A percentile compares a stretch with the other conserved stretches of the same genome.
Conservation (phyloP, 1,140 invertebrate genomes). For the Musca vetustissima region DNA sequence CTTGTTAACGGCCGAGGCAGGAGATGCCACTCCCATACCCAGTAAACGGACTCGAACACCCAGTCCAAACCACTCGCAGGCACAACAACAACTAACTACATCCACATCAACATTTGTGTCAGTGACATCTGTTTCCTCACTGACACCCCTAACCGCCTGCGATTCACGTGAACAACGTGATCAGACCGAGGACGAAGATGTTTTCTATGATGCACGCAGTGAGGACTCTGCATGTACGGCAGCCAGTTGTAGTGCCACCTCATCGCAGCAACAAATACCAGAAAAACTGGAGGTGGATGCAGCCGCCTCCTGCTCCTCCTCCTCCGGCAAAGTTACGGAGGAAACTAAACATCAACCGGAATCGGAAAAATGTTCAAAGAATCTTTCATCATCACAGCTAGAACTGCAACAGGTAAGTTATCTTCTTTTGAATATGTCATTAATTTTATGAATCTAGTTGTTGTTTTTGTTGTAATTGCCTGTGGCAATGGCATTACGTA, state of each 20-base stretch:
- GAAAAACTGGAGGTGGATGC: background rate
- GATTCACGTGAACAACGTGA: constrained; percentile 13
- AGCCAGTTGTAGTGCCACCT: constrained; percentile 9
- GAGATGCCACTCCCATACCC: no score
- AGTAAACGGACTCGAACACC: no score
- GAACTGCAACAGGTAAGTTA: background rate
- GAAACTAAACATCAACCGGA: background rate
- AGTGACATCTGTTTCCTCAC: constrained; percentile 1
- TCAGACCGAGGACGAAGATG: constrained; percentile 41
- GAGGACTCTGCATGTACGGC: constrained; percentile 40
- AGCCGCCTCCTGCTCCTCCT: background rate
- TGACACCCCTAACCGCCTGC: background rate
- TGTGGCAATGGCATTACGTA: no score
- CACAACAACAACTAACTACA: constrained; percentile 13
- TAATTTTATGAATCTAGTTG: no score
- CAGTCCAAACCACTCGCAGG: background rate
- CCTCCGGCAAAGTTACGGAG: no score
- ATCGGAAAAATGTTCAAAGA: no score
- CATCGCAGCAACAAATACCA: constrained; percentile 1
- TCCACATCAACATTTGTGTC: background rate
- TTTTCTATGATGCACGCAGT: constrained; percentile 51
- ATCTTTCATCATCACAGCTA: background rate
- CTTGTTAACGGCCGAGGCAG: background rate
- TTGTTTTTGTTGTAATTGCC: no score
- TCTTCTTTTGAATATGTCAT: no score